phyloP scores from a whole-genome alignment of 92 coral and sea anemone genomes.

The Pocillopora meandrina region DNA sequence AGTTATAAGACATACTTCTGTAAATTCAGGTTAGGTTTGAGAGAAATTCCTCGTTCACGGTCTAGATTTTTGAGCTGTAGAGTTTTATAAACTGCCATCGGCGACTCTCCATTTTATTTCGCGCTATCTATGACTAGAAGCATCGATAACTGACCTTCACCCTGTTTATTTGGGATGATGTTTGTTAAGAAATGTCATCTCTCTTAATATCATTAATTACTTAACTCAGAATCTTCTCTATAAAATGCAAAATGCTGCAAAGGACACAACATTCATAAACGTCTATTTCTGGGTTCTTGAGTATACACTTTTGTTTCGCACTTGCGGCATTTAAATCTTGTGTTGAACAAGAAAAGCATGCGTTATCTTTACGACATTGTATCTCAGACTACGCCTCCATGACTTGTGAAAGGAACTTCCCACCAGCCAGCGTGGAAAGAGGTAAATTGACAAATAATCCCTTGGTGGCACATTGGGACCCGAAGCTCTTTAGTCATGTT shows the following conservation, averaged over 20 bases:
- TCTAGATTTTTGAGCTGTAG: too few relatives aligned
- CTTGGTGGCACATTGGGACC: not conserved
- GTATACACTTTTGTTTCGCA: not conserved
- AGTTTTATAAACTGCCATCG: too few relatives aligned
- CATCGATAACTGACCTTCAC: too few relatives aligned
- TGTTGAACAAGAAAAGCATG: not conserved
- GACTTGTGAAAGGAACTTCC: not conserved
- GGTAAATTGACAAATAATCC: not conserved
- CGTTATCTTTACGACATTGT: constrained; percentile 8
- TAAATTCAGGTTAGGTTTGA: too few relatives aligned
- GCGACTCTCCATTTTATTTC: too few relatives aligned
- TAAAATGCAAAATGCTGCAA: not conserved
- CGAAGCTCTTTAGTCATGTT: not conserved
- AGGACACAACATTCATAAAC: constrained; percentile 1
- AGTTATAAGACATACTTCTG: too few relatives aligned
- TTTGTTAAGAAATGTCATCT: not conserved
- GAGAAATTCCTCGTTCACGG: too few relatives aligned
- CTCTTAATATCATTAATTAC: not conserved
- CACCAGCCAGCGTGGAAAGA: not conserved
- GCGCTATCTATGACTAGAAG: too few relatives aligned
- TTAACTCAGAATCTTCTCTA: not conserved
- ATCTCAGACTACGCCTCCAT: not conserved
- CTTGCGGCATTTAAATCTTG: not conserved
- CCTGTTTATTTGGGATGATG: not conserved
- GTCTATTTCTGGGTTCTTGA: not conserved